Evolutionary conservation across 2,797 vertebrate genomes (phyloP), one percentile per base, ranked within the genome.

Genomic region (Orestias chungarensis): DNA sequence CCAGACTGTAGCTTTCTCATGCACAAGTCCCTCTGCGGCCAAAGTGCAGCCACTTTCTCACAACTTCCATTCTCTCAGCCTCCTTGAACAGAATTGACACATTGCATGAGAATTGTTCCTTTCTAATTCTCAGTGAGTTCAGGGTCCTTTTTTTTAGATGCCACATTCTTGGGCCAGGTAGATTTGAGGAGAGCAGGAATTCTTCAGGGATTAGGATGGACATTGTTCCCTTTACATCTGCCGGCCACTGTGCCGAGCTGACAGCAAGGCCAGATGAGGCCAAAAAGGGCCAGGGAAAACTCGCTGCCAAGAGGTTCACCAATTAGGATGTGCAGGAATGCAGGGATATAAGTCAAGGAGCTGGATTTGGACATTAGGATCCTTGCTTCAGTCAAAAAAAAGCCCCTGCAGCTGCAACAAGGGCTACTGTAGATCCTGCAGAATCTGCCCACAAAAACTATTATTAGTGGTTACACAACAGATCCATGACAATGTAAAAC

Each of bases 161-260:
- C 86, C 76, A 65, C 91, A 91, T 92, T 91, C 91, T 90, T 83
- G 61, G 76, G 75, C 84, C 83, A 82, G 75, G 81, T 70, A 91
- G 87, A 93, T 92, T 93, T 91, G 88, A 94, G 84, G 76, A 83
- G 82, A 82, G 81, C 76, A 71, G 85, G 83, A 93, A 94, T 94
- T 94, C 92, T 92, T 93, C 80, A 8, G 91, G 92, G 93, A 95
- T 95, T 94, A 94, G 85, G 84, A 86, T 78, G 82, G 81, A 83
- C 88, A 93, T 91, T 94, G 92, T 93, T 94, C 87, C 75, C 75
- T 38, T 78, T 62, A 83, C 84, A 68, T 82, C 91, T 68, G 79
- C 89, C 81, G 85, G 87, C 88, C 89, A 85, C 76, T 84, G 84
- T 81, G 84, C 86, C 57, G 81, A 88, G 84, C 82, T 73, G 88